These are phyloP conservation scores for Ctenoplectra terminalis DNA, from an alignment of 1,140 invertebrate species.

Conservation along the genomic window DNA sequence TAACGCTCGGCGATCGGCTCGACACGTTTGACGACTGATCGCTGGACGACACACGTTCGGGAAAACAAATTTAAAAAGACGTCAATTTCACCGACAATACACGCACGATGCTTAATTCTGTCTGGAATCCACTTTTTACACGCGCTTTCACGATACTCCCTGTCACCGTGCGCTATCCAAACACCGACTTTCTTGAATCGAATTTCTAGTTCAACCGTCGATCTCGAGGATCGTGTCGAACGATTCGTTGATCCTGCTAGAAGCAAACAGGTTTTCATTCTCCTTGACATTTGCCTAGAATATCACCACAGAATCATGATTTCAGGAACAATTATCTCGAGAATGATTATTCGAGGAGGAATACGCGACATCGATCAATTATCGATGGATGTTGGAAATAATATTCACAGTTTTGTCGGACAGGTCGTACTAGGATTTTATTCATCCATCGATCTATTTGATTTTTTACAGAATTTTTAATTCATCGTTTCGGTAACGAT, in stretches of 20 bases:
- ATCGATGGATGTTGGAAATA: too few species aligned
- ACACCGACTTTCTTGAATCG: not conserved
- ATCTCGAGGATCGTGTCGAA: not conserved
- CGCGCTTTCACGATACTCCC: not conserved
- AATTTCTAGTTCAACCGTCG: too few species aligned
- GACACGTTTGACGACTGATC: not conserved
- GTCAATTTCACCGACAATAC: not conserved
- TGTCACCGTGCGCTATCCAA: not conserved
- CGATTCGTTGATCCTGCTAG: not conserved
- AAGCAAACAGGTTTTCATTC: slow-evolving; percentile 6
- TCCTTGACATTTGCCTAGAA: slow-evolving; percentile 11
- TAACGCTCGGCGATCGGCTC: not conserved
- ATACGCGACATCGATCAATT: not conserved
- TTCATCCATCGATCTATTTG: too few species aligned
- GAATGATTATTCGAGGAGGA: not conserved
- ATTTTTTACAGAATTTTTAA: not conserved
- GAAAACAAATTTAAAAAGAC: not conserved
- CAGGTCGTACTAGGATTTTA: too few species aligned
- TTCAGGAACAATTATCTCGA: not conserved
- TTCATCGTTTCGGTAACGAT: not conserved
- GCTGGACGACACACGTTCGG: not conserved
- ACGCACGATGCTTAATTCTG: not conserved
- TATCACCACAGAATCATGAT: not conserved
- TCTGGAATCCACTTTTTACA: not conserved
- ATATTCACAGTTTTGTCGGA: too few species aligned